Evolutionary conservation across 2,888 invertebrate genomes (phyloP).

Genomic region (Ephialtes manifestator): DNA sequence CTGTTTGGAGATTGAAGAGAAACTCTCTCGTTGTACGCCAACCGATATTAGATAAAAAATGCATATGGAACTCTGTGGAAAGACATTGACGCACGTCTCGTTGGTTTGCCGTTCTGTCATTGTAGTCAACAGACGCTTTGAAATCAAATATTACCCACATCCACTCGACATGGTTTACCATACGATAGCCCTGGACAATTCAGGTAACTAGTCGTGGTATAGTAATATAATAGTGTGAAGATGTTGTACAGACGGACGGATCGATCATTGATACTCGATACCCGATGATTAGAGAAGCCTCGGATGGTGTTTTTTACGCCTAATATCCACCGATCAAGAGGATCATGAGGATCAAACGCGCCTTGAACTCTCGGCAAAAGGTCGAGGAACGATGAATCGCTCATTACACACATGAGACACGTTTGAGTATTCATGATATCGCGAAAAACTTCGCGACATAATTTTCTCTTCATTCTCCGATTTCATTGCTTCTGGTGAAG

Average conservation of each 20-base stretch:
- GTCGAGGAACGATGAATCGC: constrained; percentile 19
- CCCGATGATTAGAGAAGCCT: constrained; percentile 52
- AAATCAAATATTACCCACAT: constrained; percentile 11
- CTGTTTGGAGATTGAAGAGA: constrained; percentile 18
- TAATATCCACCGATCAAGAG: constrained; percentile 37
- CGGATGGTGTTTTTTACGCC: neutral
- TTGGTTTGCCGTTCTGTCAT: constrained; percentile 11
- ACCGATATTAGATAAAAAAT: neutral
- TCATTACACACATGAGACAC: neutral
- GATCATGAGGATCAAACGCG: constrained; percentile 54
- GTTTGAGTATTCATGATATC: neutral
- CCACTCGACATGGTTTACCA: constrained; percentile 19
- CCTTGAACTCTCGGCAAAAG: constrained; percentile 46
- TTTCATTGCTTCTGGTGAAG: constrained; percentile 5
- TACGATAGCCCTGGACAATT: neutral
- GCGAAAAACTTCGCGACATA: neutral
- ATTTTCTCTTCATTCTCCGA: constrained; percentile 4
- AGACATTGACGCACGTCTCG: constrained; percentile 9
- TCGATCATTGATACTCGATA: constrained; percentile 61
- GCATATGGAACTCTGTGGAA: neutral
- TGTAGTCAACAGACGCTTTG: constrained; percentile 4
- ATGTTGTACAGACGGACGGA: constrained; percentile 14
- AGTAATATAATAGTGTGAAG: constrained; percentile 35
- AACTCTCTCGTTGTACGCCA: neutral
- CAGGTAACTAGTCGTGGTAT: neutral